Evolutionary conservation across 1,140 invertebrate genomes (phyloP).

Genomic region (Drosophila pandora): DNA sequence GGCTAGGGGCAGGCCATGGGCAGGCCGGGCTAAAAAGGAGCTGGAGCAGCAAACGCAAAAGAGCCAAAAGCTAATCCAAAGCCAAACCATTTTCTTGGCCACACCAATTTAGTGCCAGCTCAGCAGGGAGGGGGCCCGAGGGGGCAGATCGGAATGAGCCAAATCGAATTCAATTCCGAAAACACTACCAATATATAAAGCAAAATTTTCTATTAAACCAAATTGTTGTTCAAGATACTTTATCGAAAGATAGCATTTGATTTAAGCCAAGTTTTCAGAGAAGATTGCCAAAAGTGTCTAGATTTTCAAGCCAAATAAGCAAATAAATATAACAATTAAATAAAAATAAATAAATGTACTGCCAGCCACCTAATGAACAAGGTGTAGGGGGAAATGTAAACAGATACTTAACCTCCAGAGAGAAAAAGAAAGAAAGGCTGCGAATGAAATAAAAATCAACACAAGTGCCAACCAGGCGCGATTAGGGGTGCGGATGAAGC

Average conservation of each 20-base stretch:
- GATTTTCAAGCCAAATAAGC: background rate
- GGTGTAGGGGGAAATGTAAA: conserved; percentile 68
- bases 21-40: conserved; percentile 7
- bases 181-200: conserved; percentile 53
- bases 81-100: conserved; percentile 66
- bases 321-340: conserved; percentile 14
- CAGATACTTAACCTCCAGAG: conserved; percentile 70
- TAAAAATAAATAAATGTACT: too few relatives aligned
- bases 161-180: conserved; percentile 64
- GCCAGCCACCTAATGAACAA: conserved; percentile 56
- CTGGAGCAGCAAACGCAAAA: conserved; percentile 1
- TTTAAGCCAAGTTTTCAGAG: background rate
- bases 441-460: conserved; percentile 69
- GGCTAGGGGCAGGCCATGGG: conserved; percentile 26
- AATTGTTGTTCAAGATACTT: conserved; percentile 50
- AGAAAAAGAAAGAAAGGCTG: conserved; percentile 54
- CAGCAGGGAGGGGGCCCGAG: conserved; percentile 9
- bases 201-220: conserved; percentile 62
- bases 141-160: conserved; percentile 16
- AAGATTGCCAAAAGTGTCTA: conserved; percentile 2
- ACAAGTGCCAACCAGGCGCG: conserved; percentile 30
- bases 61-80: conserved; percentile 46
- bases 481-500: conserved; percentile 12
- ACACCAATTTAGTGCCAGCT: conserved; percentile 53
- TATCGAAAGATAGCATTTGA: background rate